Evolutionary conservation across 2,888 invertebrate species (phyloP), one percentile per base, ranked within the genome.

Genomic region (Teleogryllus oceanicus): DNA sequence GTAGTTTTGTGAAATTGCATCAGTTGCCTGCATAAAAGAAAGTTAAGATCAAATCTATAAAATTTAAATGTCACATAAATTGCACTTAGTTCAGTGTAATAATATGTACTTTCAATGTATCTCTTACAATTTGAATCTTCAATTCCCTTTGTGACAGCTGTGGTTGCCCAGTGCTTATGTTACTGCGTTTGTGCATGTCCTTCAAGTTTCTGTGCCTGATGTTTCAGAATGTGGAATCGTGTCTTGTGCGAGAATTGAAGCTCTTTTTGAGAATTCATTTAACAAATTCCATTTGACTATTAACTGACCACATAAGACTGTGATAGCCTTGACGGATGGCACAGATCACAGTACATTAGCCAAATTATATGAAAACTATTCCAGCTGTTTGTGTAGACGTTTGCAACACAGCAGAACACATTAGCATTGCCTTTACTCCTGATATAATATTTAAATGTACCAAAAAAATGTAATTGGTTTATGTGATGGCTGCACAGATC

Each of bases 231-330:
- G 62, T 62, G 62, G 62, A 62, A 62, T 62, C 62, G 62, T 62
- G 62, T 62, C 62, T 62, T 62, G 62, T 62, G 62, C 62, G n/a
- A 62, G 62, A 62, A 62, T 18, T 62, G n/a, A n/a, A 18, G 62
- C n/a, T 62, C n/a, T 13, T 62, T 62, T 62, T n/a, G 62, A 18
- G 62, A 62, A 62, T 13, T 18, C 62, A 62, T 62, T 62, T 18
- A 62, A 62, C 62, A 62, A 62, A 62, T 62, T 13, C 62, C 62
- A 62, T 62, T 62, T n/a, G 16, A 18, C 62, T 62, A 13, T 62
- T 62, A 62, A n/a, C 62, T 62, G 62, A 62, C 62, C 62, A 62
- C n/a, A 62, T 62, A 62, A 62, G 62, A 62, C 62, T 62, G 62
- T 62, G 62, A 62, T 62, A 62, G 62, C 62, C 62, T 62, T 62